Base-by-base conservation (phyloP, 2,888 invertebrate genomes). In the Amphipyra berbera region DNA sequence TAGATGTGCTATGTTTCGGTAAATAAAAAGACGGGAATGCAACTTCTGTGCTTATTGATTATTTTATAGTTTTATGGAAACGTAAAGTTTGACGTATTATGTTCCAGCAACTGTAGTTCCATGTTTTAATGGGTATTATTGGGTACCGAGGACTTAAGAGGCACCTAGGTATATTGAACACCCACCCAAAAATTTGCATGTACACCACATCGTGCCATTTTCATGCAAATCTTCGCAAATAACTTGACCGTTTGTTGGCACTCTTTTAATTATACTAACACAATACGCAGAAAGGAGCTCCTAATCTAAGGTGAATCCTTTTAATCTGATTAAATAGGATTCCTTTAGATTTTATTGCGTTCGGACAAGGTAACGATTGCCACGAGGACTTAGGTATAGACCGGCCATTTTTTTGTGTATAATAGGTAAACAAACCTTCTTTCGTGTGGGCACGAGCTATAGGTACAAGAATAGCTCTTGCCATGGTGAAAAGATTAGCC, bases 321-420 rank as follows among this genome's bases (percentile, higher is more conserved):
- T 83, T 72, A 81, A 52, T 58, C 61, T 81, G 82, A 83, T 83
- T 80, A 73, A 70, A 63, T 4, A 47, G 40, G 63, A 69, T 42
- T 65, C 60, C 62, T 38, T 77, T 61, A 71, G 69, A 55, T 76
- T 76, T 79, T 76, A 80, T 76, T 67, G 44, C 42, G 47, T 64
- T 60, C 42, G 42, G 33, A 62, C 12, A 40, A 55, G 58, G 63
- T 66, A 68, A 73, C 33, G 57, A 47, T 56, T 55, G 27, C 46
- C 21, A 47, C 13, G 21, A 55, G 35, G 42, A 49, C 56, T 50
- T 49, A 30, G 30, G 35, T 42, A 40, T 10, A 38, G 35, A 50
- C 37, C 21, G 21, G 21, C 27, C 13, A 40, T 63, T 27, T 38
- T 55, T 41, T 27, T 15, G 21, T 13, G 21, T 21, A 21, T 62